Conservation (phyloP, 2,888 invertebrate genomes). For the Allolobophora icterica region DNA sequence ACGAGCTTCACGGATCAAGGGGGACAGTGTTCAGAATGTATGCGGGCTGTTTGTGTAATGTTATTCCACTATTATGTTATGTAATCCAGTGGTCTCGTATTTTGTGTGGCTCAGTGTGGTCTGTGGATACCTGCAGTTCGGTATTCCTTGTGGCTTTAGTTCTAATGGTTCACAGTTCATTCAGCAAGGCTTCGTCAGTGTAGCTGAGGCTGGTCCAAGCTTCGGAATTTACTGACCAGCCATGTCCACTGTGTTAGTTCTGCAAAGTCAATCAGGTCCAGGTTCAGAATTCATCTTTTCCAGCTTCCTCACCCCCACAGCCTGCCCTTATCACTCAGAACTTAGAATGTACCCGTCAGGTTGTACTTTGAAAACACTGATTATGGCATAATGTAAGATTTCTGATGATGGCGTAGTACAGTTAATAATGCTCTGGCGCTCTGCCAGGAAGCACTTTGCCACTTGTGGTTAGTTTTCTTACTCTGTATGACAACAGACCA, state of each 20-base stretch:
- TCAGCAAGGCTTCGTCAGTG: not conserved
- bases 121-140: no score
- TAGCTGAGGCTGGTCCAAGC: not conserved
- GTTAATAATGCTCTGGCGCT: not conserved
- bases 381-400: not conserved
- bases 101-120: no score
- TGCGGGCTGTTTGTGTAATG: no score
- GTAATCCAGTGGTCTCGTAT: no score
- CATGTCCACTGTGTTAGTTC: not conserved
- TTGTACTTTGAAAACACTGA: not conserved
- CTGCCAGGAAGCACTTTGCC: not conserved
- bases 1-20: not conserved
- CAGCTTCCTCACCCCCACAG: not conserved
- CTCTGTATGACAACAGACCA: no score
- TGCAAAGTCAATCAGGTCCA: not conserved
- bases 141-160: not conserved
- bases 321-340: not conserved
- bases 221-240: not conserved
- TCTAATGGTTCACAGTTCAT: not conserved
- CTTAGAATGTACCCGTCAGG: not conserved
- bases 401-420: not conserved
- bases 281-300: not conserved
- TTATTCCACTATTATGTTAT: no score
- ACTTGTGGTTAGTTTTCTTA: not conserved
- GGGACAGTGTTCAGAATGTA: not conserved